Evolutionary conservation across 1,140 invertebrate species (phyloP), one percentile per base, ranked within the genome.

Genomic region (Cardiocondyla obscurior): DNA sequence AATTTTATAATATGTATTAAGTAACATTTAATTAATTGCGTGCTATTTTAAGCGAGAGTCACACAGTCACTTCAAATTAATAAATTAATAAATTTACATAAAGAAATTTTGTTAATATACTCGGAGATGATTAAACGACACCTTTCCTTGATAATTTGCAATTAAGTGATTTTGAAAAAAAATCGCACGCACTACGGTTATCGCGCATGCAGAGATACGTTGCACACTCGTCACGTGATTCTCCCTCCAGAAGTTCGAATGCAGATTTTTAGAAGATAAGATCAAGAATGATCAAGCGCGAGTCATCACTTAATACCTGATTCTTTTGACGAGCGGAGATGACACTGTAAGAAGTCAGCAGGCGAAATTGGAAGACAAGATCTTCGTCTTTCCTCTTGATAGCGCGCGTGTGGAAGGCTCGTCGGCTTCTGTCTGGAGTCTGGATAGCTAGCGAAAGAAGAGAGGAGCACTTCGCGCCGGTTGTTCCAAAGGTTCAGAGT

Each of bases 381-480:
- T 69, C 62, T 67, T 64, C 16, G 22, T 73, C 55, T 84, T 53
- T 30, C 73, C 53, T 73, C 72, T 44, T 57, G 73, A 62, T 74
- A 51, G n/a, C 65, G 58, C 36, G n/a, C 57, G 72, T 83, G 58
- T n/a, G 28, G 77, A 79, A 85, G 58, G 70, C 77, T 73, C 74
- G 81, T 57, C 46, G 64, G 67, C 57, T 86, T 90, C 73, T 88
- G 88, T 77, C 82, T 67, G 55, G 39, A n/a, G 64, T 85, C 85
- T 83, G 85, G 84, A 86, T 64, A 86, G 58, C 10, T 77, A 39
- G 19, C 33, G 81, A 83, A 42, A 60, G 74, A 87, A 64, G 44
- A 64, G 64, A 87, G 84, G 57, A 76, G 70, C 60, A 82, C 46
- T 67, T 83, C 25, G 81, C 81, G 81, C 81, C 81, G 46, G 46